phyloP scores from a whole-genome alignment of 2,888 invertebrate species.

The Lepidocyrtinus sp. region DNA sequence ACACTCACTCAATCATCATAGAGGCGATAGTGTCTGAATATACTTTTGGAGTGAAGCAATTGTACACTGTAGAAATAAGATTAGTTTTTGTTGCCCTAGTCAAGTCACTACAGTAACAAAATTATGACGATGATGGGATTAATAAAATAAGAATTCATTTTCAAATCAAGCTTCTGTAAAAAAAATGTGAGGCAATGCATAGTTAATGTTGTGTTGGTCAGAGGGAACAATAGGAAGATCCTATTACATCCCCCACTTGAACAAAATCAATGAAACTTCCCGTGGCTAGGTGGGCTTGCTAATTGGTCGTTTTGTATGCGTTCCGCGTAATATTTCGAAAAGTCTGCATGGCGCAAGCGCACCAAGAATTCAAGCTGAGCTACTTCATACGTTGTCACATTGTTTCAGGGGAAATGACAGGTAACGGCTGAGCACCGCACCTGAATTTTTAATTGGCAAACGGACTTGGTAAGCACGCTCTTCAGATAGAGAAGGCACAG shows the following conservation, averaged over 20 bases:
- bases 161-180: neutral
- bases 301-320: slow-evolving; percentile 6
- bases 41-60: too few species aligned
- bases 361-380: slow-evolving; percentile 26
- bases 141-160: neutral
- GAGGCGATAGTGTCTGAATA: neutral
- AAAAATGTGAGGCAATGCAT: neutral
- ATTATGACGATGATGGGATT: slow-evolving; percentile 3
- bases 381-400: slow-evolving; percentile 22
- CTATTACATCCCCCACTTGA: too few species aligned
- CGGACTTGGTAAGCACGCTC: neutral
- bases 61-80: neutral
- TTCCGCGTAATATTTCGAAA: neutral
- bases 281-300: slow-evolving; percentile 2
- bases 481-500: too few species aligned
- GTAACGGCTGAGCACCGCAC: slow-evolving; percentile 35
- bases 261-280: neutral
- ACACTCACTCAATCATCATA: neutral
- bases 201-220: neutral
- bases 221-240: neutral
- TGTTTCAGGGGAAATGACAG: slow-evolving; percentile 36
- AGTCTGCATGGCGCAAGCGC: neutral
- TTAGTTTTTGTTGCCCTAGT: neutral
- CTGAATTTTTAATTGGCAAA: slow-evolving; percentile 53
- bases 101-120: neutral